These are phyloP conservation scores for Pseudomyrmex concolor DNA, from an alignment of 1,140 invertebrate genomes.

Conservation along the genomic window DNA sequence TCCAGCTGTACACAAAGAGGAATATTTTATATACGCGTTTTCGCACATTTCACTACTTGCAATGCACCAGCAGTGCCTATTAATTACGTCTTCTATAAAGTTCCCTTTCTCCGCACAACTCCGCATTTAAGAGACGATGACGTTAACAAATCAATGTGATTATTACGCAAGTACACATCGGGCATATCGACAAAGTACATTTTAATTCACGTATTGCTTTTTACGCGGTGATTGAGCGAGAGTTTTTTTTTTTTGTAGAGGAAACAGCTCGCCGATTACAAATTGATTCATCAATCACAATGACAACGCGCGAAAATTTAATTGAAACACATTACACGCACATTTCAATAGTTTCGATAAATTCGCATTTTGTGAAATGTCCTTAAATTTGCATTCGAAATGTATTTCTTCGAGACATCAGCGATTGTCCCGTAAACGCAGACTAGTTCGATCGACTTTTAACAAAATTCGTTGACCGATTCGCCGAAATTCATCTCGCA, in stretches of 20 bases:
- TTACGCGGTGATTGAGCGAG: not conserved
- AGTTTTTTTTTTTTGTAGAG: not conserved
- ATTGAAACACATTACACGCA: constrained; percentile 49
- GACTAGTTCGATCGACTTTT: constrained; percentile 45
- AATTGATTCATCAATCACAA: constrained; percentile 43
- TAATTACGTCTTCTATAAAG: not conserved
- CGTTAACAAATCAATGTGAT: too few species aligned
- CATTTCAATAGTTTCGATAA: constrained; percentile 51
- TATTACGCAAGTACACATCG: not conserved
- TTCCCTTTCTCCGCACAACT: not conserved
- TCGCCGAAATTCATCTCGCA: constrained; percentile 17
- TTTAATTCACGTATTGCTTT: constrained; percentile 29
- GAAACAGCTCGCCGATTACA: constrained; percentile 36
- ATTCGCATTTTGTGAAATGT: constrained; percentile 46
- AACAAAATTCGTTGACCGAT: constrained; percentile 40
- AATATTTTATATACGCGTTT: constrained; percentile 35
- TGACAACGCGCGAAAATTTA: constrained; percentile 19
- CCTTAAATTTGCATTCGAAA: constrained; percentile 44
- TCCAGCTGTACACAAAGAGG: not conserved
- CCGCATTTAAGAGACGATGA: too few species aligned
- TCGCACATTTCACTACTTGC: not conserved
- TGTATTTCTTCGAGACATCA: constrained; percentile 26
- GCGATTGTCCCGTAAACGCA: constrained; percentile 9
- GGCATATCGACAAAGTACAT: not conserved
- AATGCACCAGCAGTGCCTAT: not conserved